Evolutionary conservation across 2,888 invertebrate species (phyloP).

Genomic region (Trichogramma evanescens): DNA sequence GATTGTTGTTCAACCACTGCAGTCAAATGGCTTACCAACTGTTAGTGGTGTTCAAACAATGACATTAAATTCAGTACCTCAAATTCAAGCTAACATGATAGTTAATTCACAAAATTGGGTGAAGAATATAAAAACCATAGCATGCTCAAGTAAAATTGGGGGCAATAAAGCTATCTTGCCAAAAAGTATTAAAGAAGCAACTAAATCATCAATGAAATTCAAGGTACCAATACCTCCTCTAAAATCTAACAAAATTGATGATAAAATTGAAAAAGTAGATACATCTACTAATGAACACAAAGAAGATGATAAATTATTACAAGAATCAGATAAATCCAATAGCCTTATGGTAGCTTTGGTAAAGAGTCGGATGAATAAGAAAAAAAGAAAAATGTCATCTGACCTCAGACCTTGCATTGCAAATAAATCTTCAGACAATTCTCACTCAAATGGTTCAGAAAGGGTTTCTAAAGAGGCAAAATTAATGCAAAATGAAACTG

Average conservation of each 20-base stretch:
- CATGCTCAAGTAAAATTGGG: constrained; percentile 41
- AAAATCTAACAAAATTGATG: constrained; percentile 36
- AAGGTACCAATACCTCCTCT: constrained; percentile 46
- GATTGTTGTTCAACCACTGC: constrained; percentile 44
- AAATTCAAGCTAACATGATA: constrained; percentile 35
- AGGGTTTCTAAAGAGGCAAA: too few species aligned
- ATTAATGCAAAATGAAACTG: too few species aligned
- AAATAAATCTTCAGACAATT: too few species aligned
- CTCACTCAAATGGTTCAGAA: too few species aligned
- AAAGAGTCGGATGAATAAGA: too few species aligned
- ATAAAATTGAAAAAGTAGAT: constrained; percentile 29
- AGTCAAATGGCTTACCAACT: constrained; percentile 36
- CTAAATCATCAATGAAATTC: constrained; percentile 44
- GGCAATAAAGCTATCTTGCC: constrained; percentile 43
- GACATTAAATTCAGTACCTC: constrained; percentile 36
- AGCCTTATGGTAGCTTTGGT: too few species aligned
- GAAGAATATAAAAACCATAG: constrained; percentile 41
- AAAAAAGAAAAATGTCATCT: too few species aligned
- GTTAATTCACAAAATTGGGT: constrained; percentile 41
- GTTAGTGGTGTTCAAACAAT: constrained; percentile 39
- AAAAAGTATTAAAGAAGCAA: constrained; percentile 37
- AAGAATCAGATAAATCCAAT: constrained; percentile 1
- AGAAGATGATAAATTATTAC: constrained; percentile 8
- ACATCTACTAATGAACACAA: not conserved
- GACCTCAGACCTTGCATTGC: too few species aligned